Base-by-base conservation (phyloP, 2,888 invertebrate genomes). In the Eudasyphora cyanicolor region DNA sequence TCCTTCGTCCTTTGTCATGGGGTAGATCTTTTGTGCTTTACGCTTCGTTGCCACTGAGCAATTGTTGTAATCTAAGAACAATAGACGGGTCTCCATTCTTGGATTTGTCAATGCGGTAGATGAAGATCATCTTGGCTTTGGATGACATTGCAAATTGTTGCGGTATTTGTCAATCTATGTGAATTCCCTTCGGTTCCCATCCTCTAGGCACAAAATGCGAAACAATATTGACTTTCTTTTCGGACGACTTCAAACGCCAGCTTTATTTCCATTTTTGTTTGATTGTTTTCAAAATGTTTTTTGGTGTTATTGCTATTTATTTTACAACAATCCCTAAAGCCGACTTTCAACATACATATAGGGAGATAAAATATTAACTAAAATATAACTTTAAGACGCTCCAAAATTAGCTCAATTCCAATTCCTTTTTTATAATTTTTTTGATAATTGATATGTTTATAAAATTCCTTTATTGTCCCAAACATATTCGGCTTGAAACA, bases 81-180 rank as follows among this genome's bases (percentile, higher is more conserved):
- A 74, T 54, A 10, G 7, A 10, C 0, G 64, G 10, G 19, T 71
- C 29, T n/a, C 8, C 14, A 49, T 64, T 51, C 29, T 32, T 57
- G 35, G 42, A 38, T 1, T 54, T 75, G 42, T 70, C 32, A 42
- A 70, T 81, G 75, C 35, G 78, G 73, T 80, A 35, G 71, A 75
- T 74, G 79, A 60, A n/a, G 32, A 57, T 19, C 57, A 38, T 57
- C 67, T 19, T 54, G 57, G 57, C 70, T 71, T 69, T 49, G 70
- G 62, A 54, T 79, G 57, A 57, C 27, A 76, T 81, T 78, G 75
- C 75, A 75, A 74, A 84, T 81, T 73, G 27, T 82, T 84, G 82
- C 70, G 76, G 82, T 64, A 76, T 67, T 76, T 73, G 24, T 49
- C 73, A 62, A 71, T 71, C 24, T 35, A 21, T 51, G 17, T 17